A percentile compares a stretch with the other conserved stretches of the same genome.
Evolutionary conservation across 2,113 vertebrate genomes (phyloP).

Genomic region (Lamprotornis superbus): DNA sequence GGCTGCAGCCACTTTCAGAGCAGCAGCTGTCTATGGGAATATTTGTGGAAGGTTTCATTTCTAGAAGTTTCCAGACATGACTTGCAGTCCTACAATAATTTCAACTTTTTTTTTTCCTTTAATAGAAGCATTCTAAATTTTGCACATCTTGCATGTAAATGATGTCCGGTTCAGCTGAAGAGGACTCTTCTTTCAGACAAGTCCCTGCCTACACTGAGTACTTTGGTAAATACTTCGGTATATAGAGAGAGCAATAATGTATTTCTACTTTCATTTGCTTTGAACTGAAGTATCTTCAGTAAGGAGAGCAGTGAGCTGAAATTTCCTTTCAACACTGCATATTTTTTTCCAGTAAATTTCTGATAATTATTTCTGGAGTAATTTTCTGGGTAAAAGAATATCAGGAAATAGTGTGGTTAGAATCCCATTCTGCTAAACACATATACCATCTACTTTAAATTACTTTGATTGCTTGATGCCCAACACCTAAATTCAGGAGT

Average conservation of each 20-base stretch:
- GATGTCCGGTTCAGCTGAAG: neutral
- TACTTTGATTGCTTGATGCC: neutral
- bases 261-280: neutral
- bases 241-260: neutral
- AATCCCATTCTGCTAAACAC: neutral
- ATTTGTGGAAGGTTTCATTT: neutral
- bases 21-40: neutral
- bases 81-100: neutral
- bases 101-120: neutral
- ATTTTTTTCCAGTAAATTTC: neutral
- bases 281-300: neutral
- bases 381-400: neutral
- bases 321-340: neutral
- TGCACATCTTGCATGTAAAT: neutral
- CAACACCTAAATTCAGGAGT: neutral
- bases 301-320: neutral
- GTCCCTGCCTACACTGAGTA: neutral
- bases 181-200: neutral
- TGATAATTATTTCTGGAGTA: neutral
- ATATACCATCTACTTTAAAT: neutral
- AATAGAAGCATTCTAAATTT: neutral
- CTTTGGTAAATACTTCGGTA: neutral
- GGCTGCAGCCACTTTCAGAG: neutral
- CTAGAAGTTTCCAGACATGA: neutral
- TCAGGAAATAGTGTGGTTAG: neutral